Percentiles rank a stretch among this genome's conserved stretches.
Evolutionary conservation across 1,140 invertebrate genomes (phyloP).

Genomic region (Metopolophium dirhodum): DNA sequence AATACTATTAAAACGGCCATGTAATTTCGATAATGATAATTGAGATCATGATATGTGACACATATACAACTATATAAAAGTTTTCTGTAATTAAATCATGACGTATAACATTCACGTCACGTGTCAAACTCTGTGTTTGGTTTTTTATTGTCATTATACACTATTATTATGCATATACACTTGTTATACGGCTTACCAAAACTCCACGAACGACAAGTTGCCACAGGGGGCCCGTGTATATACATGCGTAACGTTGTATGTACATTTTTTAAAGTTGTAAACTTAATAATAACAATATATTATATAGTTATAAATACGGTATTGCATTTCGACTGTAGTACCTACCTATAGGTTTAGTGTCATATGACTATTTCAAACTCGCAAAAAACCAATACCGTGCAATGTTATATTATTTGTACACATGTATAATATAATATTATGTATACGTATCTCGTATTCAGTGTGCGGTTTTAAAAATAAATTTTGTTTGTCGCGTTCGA

Average conservation of each 20-base stretch:
- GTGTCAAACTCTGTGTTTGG: neutral
- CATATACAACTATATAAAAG: neutral
- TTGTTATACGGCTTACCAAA: neutral
- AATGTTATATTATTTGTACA: neutral
- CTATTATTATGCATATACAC: neutral
- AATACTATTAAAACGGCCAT: neutral
- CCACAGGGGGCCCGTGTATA: neutral
- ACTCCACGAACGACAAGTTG: neutral
- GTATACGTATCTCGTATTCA: neutral
- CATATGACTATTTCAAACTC: neutral
- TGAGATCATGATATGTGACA: neutral
- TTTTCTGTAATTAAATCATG: neutral
- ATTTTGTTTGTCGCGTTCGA: neutral
- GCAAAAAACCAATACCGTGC: neutral
- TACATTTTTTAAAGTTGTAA: neutral
- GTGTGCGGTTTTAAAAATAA: neutral
- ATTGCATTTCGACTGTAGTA: neutral
- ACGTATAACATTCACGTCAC: neutral
- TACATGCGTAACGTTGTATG: neutral
- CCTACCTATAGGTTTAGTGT: no score
- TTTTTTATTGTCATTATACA: neutral
- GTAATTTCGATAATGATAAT: neutral
- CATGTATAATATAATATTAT: no score
- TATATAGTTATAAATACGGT: neutral
- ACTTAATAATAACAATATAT: neutral